Conservation (phyloP, 2,113 vertebrate species). For the Pteruthius melanotis region DNA sequence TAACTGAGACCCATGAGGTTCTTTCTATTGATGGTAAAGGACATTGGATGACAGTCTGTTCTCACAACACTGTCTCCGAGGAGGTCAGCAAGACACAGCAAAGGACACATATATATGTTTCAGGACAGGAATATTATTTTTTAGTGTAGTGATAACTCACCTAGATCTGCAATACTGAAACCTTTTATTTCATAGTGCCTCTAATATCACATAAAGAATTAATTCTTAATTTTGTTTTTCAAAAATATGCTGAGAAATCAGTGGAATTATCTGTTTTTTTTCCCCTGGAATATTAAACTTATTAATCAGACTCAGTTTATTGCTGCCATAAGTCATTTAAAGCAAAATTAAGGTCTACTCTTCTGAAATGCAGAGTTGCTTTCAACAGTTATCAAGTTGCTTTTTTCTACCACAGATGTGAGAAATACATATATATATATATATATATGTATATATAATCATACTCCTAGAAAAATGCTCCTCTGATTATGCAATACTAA, state of each 20-base stretch:
- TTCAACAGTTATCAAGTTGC: background rate
- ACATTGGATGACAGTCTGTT: background rate
- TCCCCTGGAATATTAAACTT: background rate
- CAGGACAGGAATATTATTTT: background rate
- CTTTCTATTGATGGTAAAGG: background rate
- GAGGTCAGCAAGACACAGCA: background rate
- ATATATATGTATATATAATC: background rate
- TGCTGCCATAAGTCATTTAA: background rate
- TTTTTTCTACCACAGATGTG: background rate
- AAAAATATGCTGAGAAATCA: background rate
- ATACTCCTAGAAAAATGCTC: background rate
- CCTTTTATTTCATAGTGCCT: background rate
- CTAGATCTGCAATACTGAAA: background rate
- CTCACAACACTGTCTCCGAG: background rate
- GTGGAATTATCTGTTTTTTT: background rate
- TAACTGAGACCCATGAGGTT: background rate
- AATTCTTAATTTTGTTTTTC: background rate
- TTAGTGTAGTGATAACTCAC: background rate
- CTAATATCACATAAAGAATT: background rate
- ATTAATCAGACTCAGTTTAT: background rate
- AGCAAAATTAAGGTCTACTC: background rate
- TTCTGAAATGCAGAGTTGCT: background rate
- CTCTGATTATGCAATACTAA: background rate
- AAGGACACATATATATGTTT: background rate
- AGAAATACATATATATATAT: background rate